Evolutionary conservation across 2,113 vertebrate species (phyloP).

Genomic region (Dromaius novaehollandiae): DNA sequence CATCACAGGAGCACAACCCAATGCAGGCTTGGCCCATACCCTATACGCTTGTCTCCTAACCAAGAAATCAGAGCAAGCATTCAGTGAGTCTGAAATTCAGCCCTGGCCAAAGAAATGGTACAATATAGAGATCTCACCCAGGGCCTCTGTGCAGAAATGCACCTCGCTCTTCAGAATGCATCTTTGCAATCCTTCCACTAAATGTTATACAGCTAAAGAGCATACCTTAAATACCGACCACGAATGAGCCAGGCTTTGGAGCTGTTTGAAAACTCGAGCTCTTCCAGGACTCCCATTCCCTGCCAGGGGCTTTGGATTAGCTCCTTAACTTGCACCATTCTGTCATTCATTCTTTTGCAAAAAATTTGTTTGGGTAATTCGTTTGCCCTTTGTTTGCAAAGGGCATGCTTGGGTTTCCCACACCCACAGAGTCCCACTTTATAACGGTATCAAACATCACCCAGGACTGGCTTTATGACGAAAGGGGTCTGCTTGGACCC

Average conservation of each 20-base stretch:
- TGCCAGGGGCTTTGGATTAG: not conserved
- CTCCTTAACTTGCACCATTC: not conserved
- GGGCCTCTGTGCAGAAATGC: not conserved
- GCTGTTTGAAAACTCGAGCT: not conserved
- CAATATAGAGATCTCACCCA: rapidly evolving
- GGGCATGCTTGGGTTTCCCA: not conserved
- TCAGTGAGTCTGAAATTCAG: not conserved
- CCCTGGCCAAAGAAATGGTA: not conserved
- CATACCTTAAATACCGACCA: not conserved
- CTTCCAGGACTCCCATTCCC: not conserved
- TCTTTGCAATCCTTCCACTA: not conserved
- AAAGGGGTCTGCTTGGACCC: not conserved
- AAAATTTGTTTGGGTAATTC: no score
- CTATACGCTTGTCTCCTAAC: not conserved
- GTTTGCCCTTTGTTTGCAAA: not conserved
- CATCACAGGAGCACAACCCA: not conserved
- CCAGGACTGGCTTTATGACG: not conserved
- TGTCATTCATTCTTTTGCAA: not conserved
- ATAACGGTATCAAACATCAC: not conserved
- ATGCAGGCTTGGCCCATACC: not conserved
- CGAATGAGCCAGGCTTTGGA: not conserved
- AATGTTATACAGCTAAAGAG: not conserved
- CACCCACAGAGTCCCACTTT: not conserved
- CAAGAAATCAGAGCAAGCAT: not conserved
- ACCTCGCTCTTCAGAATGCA: not conserved